Base-by-base conservation (phyloP, 2,113 vertebrate genomes). In the Rallus limicola region DNA sequence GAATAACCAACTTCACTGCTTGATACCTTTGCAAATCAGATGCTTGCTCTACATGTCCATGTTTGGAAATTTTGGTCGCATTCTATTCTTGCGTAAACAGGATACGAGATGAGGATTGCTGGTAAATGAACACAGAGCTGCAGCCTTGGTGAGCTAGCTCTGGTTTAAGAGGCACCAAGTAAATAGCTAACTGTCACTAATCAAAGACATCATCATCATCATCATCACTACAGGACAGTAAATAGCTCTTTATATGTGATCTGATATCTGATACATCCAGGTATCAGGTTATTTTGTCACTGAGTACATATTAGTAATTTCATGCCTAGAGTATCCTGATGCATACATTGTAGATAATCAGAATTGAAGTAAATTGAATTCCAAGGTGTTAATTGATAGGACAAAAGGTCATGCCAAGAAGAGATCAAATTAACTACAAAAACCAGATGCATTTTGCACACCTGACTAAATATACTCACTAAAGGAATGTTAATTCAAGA, bases 1-100 rank as follows among this genome's bases (percentile, higher is more conserved):
- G 93, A 94, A 90, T 81, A 96, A 93, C 88, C 76, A 90, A 16
- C 77, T 75, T 84, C 86, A 79, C 69, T 0, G 0, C 42, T 95
- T 48, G 38, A 46, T 96, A 93, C 92, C 93, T 96, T 94, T 89
- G 88, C 69, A 95, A 92, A 92, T 70, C 90, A 83, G 82, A 68
- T 28, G 36, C 52, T 53, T 38, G 48, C 34, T 84, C 62, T 84
- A 56, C 53, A 26, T 58, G 59, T 10, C 95, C 88, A 69, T n/a
- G 48, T 91, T 94, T 92, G 88, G 93, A 79, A 76, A 79, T 93
- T 76, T 71, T 92, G 90, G 86, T 56, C 1, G 0, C 64, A 82
- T 86, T 52, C n/a, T 96, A 6, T 56, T 90, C 77, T 56, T 64
- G 48, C 62, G 72, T 82, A 84, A 92, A 76, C 55, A 36, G 3